Base-by-base conservation (phyloP, 2,113 vertebrate species). In the Macquaria ambigua region DNA sequence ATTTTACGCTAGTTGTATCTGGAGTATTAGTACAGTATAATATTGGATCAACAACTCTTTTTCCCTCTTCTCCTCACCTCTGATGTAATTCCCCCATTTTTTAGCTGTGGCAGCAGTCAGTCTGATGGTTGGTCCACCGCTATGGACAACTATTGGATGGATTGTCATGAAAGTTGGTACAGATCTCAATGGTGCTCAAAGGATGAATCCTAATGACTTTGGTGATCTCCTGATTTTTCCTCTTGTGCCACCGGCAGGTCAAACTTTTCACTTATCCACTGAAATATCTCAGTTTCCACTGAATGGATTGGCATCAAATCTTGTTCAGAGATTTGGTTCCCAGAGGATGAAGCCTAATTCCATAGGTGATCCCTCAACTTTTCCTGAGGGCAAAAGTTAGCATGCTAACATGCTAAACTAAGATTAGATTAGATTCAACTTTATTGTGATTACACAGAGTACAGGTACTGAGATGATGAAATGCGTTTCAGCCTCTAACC, bases 1-100 rank as follows among this genome's bases (percentile, higher is more conserved):
- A 94, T 93, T 93, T 91, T 83, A 84, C 59, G 72, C 81, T 73
- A 52, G 78, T 85, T 78, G 63, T 80, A 86, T 89, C 67, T 84
- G 21, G 34, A 88, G 71, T 84, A 85, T 72, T 79, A 75, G 25
- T 82, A 71, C 70, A 58, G 59, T 58, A 81, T 75, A 21, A 66
- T 70, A 55, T 20, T 48, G 61, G 14, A 76, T 86, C 89, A 92
- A 90, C 67, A 85, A 63, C 14, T 58, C 2, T 14, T 37, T 69
- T 50, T 34, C 18, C 25, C 37, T 58, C 62, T 11, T 8, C 34
- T 71, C 59, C 34, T 63, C 12, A 23, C 11, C 11, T 23, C 9
- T 0, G 1, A 58, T 50, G 9, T 28, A 43, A 50, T 50, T 25
- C 43, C 61, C 23, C 12, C 10, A 14, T 1, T 25, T 73, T 71